phyloP scores from a whole-genome alignment of 53 echinoderm and acorn worm genomes.

The Pentamera pediparva region DNA sequence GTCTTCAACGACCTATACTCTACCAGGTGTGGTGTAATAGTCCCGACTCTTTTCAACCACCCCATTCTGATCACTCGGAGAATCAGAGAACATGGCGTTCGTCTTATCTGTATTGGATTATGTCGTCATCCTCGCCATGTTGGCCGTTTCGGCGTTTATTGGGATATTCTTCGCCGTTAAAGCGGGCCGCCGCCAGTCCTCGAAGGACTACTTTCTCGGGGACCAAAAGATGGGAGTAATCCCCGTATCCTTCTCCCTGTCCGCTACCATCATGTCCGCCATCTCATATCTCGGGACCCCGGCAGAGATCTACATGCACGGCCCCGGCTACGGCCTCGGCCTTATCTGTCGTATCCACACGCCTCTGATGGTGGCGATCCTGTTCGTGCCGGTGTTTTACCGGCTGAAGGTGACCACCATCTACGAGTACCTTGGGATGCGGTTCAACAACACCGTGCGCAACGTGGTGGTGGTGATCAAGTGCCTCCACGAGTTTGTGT shows the following conservation, averaged over 20 bases:
- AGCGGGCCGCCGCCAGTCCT: neutral
- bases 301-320: conserved; percentile 12
- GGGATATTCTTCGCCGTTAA: conserved; percentile 7
- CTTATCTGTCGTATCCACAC: neutral
- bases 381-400: too few relatives aligned
- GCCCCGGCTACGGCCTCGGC: neutral
- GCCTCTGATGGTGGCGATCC: neutral
- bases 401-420: too few relatives aligned
- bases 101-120: conserved; percentile 16
- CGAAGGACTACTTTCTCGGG: conserved; percentile 21
- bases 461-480: neutral
- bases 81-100: too few relatives aligned
- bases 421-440: conserved; percentile 17
- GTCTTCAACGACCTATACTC: too few relatives aligned
- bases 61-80: too few relatives aligned
- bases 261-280: conserved; percentile 20
- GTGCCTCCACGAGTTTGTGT: neutral
- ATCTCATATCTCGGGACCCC: conserved; percentile 18
- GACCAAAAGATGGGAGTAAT: conserved; percentile 8
- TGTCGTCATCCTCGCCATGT: neutral
- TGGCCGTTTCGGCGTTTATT: conserved; percentile 4
- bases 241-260: conserved; percentile 5
- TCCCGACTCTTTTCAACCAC: too few relatives aligned
- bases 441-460: conserved; percentile 19
- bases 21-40: too few relatives aligned